phyloP scores from a whole-genome alignment of 2,888 invertebrate species.

The Caenorhabditis sulstoni region DNA sequence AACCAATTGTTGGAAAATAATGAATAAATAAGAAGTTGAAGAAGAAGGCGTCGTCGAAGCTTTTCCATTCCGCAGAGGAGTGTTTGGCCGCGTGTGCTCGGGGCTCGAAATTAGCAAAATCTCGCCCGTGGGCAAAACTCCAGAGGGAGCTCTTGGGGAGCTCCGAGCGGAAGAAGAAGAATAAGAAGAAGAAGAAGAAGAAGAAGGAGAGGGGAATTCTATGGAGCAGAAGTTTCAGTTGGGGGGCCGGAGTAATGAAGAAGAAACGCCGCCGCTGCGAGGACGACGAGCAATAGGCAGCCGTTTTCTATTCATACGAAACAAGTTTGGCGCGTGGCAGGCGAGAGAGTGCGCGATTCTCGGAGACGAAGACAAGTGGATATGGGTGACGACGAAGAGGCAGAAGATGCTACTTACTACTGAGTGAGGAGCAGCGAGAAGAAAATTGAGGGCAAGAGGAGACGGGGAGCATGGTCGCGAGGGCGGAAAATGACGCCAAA shows the following conservation, averaged over 20 bases:
- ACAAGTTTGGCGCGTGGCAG: slow-evolving; percentile 47
- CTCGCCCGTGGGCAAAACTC: slow-evolving; percentile 34
- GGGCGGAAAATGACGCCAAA: slow-evolving; percentile 35
- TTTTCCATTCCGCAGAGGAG: slow-evolving; percentile 34
- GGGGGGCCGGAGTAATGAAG: slow-evolving; percentile 27
- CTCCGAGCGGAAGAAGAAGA: neutral
- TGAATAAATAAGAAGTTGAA: slow-evolving; percentile 60
- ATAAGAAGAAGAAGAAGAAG: neutral
- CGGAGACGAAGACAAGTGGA: slow-evolving; percentile 30
- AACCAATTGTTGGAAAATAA: slow-evolving; percentile 59
- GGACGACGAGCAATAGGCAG: slow-evolving; percentile 27
- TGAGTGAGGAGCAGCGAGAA: slow-evolving; percentile 32
- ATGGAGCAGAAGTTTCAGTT: slow-evolving; percentile 20
- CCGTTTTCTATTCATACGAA: slow-evolving; percentile 58
- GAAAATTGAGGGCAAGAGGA: slow-evolving; percentile 34
- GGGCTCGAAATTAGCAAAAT: slow-evolving; percentile 56
- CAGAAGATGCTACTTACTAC: slow-evolving; percentile 50
- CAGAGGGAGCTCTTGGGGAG: neutral
- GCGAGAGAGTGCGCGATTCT: slow-evolving; percentile 23
- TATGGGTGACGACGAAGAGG: slow-evolving; percentile 38
- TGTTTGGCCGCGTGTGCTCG: slow-evolving; percentile 13
- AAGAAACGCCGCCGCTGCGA: slow-evolving; percentile 11
- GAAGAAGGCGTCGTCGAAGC: slow-evolving; percentile 38
- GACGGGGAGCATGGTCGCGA: slow-evolving; percentile 11
- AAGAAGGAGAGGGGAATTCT: neutral